phyloP scores from a whole-genome alignment of 2,888 invertebrate genomes.

The Nymphalis polychloros region DNA sequence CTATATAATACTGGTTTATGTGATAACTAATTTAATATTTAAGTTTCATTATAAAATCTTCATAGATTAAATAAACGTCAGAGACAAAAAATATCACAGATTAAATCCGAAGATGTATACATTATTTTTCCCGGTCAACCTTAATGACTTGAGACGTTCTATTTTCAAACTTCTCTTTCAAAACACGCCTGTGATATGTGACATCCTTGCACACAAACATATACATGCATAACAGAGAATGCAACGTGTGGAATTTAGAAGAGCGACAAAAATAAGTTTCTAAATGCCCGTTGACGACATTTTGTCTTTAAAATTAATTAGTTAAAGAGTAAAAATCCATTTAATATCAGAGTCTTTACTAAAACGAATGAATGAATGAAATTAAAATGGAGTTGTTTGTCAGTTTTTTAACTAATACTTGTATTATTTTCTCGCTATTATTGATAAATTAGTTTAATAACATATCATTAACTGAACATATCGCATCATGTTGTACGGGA shows the following conservation, averaged over 20 bases:
- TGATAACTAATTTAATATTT: not conserved
- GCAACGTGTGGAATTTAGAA: conserved; percentile 5
- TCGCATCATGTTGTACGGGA: too few species aligned
- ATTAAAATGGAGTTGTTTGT: too few species aligned
- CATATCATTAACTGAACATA: too few species aligned
- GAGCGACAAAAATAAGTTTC: conserved; percentile 6
- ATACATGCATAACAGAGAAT: not conserved
- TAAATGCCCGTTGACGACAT: conserved; percentile 5
- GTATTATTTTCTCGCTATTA: too few species aligned
- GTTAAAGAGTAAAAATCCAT: not conserved
- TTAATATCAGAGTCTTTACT: not conserved
- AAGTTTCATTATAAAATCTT: not conserved
- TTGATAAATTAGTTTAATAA: too few species aligned
- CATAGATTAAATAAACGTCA: not conserved
- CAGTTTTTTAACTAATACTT: too few species aligned
- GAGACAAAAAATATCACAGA: conserved; percentile 13
- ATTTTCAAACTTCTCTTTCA: conserved; percentile 43
- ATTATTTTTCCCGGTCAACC: conserved; percentile 30
- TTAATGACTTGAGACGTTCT: conserved; percentile 45
- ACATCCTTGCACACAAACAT: conserved; percentile 6
- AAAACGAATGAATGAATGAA: not conserved
- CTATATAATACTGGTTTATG: too few species aligned
- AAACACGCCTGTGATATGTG: conserved; percentile 17
- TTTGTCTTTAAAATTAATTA: conserved; percentile 3
- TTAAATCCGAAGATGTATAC: conserved; percentile 18